Conservation (phyloP, 2,113 vertebrate genomes). For the Pimephales promelas region DNA sequence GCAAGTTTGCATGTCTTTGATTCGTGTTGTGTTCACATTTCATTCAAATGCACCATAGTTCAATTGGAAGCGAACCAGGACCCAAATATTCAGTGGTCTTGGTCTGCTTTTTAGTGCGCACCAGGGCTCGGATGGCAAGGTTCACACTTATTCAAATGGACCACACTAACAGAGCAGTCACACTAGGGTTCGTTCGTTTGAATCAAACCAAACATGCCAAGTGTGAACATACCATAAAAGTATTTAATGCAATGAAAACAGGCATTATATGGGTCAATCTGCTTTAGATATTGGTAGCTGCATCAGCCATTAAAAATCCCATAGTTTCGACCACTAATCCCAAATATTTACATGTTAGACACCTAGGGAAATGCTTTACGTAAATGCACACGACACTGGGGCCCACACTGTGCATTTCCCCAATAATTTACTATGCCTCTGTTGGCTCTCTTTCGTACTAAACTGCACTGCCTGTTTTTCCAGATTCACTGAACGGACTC, state of each 20-base stretch:
- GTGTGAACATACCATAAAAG: no score
- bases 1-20: no score
- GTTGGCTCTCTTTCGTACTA: constrained; percentile 1
- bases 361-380: constrained; percentile 7
- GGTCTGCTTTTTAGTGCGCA: no score
- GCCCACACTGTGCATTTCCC: background rate
- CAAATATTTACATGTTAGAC: constrained; percentile 13
- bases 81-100: no score
- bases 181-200: no score
- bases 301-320: background rate
- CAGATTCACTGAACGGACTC: constrained; percentile 35
- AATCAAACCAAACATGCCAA: no score
- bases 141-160: no score
- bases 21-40: no score
- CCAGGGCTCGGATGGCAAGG: no score
- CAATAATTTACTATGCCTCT: background rate
- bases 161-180: no score
- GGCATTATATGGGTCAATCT: background rate
- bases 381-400: constrained; percentile 17
- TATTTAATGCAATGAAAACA: background rate
- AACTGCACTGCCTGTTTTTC: constrained; percentile 29
- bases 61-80: no score
- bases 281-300: background rate
- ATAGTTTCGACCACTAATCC: background rate
- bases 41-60: no score